Evolutionary conservation across 30 jellyfish, hydroid and myxozoan genomes (phyloP).

Genomic region (Sanderia malayensis): DNA sequence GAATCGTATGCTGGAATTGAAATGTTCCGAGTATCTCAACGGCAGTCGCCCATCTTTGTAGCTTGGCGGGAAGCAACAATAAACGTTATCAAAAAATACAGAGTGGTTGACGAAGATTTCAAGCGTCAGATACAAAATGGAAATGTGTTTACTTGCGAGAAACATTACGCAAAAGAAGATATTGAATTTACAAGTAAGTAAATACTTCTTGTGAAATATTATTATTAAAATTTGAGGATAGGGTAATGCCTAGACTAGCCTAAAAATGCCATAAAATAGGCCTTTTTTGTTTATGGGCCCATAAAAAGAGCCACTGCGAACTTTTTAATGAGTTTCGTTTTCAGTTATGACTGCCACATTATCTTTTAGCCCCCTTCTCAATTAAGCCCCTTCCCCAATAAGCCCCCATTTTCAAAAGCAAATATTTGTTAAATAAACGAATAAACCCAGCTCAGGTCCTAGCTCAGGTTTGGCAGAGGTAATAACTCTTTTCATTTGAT

Average conservation of each 20-base stretch:
- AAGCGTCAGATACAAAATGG: constrained; percentile 4
- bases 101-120: constrained; percentile 22
- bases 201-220: constrained; percentile 2
- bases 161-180: constrained; percentile 19
- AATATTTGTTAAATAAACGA: neutral
- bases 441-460: constrained; percentile 1
- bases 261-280: neutral
- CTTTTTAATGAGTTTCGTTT: constrained; percentile 1
- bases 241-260: neutral
- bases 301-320: neutral
- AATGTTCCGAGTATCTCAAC: constrained; percentile 3
- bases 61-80: constrained; percentile 23
- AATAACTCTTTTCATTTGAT: neutral
- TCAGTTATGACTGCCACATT: constrained; percentile 1
- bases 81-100: constrained; percentile 2
- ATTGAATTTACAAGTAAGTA: constrained; percentile 29
- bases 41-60: constrained; percentile 9
- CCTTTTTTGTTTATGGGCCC: constrained; percentile 3
- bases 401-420: neutral
- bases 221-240: neutral
- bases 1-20: constrained; percentile 8
- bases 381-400: no score
- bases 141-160: constrained; percentile 10
- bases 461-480: constrained; percentile 6
- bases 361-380: neutral